A percentile compares a stretch with the other conserved stretches of the same genome.
Conservation (phyloP, 2,797 vertebrate genomes). For the Anabas testudineus region DNA sequence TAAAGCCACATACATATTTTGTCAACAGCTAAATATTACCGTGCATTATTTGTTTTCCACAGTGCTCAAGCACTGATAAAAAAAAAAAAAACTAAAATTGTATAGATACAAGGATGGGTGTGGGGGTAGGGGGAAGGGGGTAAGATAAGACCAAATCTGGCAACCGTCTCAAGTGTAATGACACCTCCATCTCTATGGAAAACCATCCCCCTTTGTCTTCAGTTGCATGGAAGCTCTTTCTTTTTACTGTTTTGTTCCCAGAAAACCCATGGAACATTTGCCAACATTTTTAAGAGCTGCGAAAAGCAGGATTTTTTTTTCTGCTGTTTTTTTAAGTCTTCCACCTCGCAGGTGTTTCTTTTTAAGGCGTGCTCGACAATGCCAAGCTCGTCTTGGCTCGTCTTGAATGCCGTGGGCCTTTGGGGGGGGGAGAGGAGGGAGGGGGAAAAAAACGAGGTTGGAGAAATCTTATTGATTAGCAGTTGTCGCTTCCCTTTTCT, state of each 20-base stretch:
- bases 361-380: slow-evolving; percentile 83
- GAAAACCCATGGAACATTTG: slow-evolving; percentile 82
- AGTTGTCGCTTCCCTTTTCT: slow-evolving; percentile 77
- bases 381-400: slow-evolving; percentile 83
- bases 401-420: slow-evolving; percentile 80
- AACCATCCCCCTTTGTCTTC: slow-evolving; percentile 83
- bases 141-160: slow-evolving; percentile 80
- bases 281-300: slow-evolving; percentile 85
- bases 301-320: slow-evolving; percentile 81
- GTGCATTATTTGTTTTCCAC: slow-evolving; percentile 60
- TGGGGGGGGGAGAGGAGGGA: slow-evolving; percentile 35
- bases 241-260: slow-evolving; percentile 83
- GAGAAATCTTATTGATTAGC: slow-evolving; percentile 84
- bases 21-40: slow-evolving; percentile 70
- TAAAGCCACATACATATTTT: slow-evolving; percentile 65
- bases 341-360: slow-evolving; percentile 86
- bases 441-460: slow-evolving; percentile 64
- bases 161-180: slow-evolving; percentile 82
- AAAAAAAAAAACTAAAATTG: slow-evolving; percentile 59
- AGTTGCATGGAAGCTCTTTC: slow-evolving; percentile 80
- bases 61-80: slow-evolving; percentile 44
- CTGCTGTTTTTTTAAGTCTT: slow-evolving; percentile 77
- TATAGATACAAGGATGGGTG: slow-evolving; percentile 62
- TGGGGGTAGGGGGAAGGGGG: slow-evolving; percentile 41
- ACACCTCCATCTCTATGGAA: slow-evolving; percentile 82